A percentile compares a stretch with the other conserved stretches of the same genome.
Conservation (phyloP, 2,888 invertebrate genomes). For the Tanypteryx hageni region DNA sequence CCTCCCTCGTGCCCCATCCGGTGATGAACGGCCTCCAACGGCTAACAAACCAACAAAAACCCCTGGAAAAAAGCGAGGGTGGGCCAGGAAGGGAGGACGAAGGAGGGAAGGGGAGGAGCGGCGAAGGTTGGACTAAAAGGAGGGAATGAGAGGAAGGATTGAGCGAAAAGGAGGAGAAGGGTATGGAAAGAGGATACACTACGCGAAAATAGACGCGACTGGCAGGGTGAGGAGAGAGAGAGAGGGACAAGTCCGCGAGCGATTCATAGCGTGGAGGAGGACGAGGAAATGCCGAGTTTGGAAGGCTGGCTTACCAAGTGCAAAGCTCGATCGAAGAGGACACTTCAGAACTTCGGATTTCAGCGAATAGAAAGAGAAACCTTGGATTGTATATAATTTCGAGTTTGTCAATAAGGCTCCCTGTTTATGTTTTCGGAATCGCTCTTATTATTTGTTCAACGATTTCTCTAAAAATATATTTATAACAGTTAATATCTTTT, state of each 20-base stretch:
- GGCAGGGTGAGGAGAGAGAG: neutral
- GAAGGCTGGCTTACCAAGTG: conserved; percentile 4
- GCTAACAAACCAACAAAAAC: conserved; percentile 37
- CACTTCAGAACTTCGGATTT: neutral
- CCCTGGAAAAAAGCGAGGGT: neutral
- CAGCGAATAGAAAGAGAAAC: neutral
- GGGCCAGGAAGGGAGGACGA: neutral
- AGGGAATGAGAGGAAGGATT: neutral
- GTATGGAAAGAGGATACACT: neutral
- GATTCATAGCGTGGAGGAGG: neutral
- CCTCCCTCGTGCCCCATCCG: neutral
- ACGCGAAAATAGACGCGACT: neutral
- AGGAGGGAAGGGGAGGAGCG: neutral
- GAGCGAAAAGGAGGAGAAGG: neutral
- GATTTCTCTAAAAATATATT: too few relatives aligned
- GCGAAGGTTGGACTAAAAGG: neutral
- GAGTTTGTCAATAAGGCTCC: too few relatives aligned
- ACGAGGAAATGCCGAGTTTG: too few relatives aligned
- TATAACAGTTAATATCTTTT: too few relatives aligned
- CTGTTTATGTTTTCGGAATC: too few relatives aligned
- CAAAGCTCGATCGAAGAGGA: neutral
- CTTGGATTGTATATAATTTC: too few relatives aligned
- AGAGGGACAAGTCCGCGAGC: neutral
- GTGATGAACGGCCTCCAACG: conserved; percentile 43
- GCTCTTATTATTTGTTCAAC: too few relatives aligned